Evolutionary conservation across 64 coral and sea anemone genomes (phyloP).

Genomic region (Pocillopora verrucosa): DNA sequence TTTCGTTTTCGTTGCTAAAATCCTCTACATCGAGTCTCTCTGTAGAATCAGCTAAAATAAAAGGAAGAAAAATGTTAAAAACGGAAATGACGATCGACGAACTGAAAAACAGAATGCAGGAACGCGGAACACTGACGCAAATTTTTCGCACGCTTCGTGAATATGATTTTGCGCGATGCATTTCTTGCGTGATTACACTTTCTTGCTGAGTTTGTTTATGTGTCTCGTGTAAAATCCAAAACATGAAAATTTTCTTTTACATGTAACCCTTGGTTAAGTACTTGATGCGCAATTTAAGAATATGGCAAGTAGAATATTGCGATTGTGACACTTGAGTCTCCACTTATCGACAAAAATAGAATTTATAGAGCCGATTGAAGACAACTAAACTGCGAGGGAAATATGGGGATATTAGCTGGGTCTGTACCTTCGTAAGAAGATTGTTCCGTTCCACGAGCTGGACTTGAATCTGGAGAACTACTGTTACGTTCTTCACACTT

Average conservation of each 20-base stretch:
- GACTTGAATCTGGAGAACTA: conserved; percentile 20
- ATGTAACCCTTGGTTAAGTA: not conserved
- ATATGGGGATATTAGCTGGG: not conserved
- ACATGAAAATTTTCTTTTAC: not conserved
- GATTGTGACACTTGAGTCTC: not conserved
- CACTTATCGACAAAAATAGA: not conserved
- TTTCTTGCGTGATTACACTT: not conserved
- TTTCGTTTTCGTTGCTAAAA: conserved; percentile 1
- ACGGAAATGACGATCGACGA: not conserved
- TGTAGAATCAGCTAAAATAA: conserved; percentile 33
- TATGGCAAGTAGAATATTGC: not conserved
- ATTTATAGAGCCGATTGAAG: not conserved
- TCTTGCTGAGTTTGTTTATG: no score
- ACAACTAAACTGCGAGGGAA: not conserved
- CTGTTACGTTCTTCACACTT: not conserved
- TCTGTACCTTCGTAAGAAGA: conserved; percentile 38
- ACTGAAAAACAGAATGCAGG: not conserved
- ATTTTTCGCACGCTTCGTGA: not conserved
- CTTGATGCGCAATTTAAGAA: not conserved
- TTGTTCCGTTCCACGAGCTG: not conserved
- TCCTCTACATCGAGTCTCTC: conserved; percentile 31
- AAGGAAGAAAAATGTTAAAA: not conserved
- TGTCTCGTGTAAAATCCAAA: not conserved
- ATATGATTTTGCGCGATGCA: not conserved
- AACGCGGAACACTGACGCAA: not conserved